These are phyloP conservation scores for Rallus crepitans DNA, from an alignment of 2,797 vertebrate genomes.

Conservation along the genomic window DNA sequence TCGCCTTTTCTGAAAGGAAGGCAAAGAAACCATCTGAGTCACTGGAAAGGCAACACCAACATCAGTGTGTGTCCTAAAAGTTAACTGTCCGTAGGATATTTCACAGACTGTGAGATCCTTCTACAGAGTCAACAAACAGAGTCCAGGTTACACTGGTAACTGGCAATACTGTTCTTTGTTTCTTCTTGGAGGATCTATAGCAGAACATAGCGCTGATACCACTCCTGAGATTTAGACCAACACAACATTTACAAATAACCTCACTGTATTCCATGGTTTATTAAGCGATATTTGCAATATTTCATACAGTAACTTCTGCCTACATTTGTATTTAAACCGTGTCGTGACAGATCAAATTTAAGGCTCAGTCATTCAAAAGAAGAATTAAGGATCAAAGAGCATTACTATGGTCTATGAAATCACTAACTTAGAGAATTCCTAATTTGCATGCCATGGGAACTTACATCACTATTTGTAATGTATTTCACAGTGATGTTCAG, in stretches of 20 bases:
- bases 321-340: background rate
- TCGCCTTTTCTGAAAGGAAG: conserved; percentile 82
- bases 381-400: background rate
- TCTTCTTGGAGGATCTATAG: background rate
- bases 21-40: background rate
- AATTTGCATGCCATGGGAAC: background rate
- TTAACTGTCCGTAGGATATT: background rate
- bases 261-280: background rate
- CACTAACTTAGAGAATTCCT: background rate
- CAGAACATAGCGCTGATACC: background rate
- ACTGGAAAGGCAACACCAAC: background rate
- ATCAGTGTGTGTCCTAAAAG: accelerated
- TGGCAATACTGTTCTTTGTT: background rate
- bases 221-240: background rate
- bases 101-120: background rate
- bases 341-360: background rate
- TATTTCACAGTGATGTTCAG: background rate
- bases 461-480: background rate
- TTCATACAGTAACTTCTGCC: background rate
- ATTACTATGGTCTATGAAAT: background rate
- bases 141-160: background rate
- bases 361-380: background rate
- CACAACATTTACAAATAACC: background rate
- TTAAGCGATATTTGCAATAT: background rate
- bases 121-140: background rate